Base-by-base conservation (phyloP, 1,140 invertebrate species). In the Drosophila kikkawai region DNA sequence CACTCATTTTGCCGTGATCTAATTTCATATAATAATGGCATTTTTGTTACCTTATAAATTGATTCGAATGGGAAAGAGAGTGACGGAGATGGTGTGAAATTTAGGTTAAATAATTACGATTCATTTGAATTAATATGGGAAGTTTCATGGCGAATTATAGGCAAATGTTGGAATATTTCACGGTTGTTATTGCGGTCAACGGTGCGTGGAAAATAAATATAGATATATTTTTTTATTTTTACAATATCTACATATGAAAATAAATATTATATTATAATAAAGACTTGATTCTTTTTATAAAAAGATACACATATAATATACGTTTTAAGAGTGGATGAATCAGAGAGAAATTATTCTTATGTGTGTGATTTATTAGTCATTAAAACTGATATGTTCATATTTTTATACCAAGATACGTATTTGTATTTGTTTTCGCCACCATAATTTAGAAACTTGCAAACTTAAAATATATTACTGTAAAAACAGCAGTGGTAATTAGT, bases 21-120 rank as follows among this genome's bases (percentile, higher is more conserved):
- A 69, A 71, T 71, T 71, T 71, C 50, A 45, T 39, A 34, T 55
- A 55, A 37, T 69, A 47, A 57, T 45, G 19, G 15, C 42, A 47
- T 65, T 65, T 58, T 58, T 65, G 51, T 69, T 69, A 69, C 50
- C 34, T 57, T 69, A 57, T 57, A 71, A 44, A 39, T 65, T 65
- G 17, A 34, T 39, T 57, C 22, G 51, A 39, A 44, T 57, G 36
- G 11, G 2, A 39, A 32, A 48, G 26, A 36, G 26, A 6, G 36
- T 41, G 44, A 41, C 32, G 36, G 34, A 69, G 44, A 41, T 70
- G 50, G 51, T 73, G 44, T 70, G 69, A 73, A 73, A 73, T 71
- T 71, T 42, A 41, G 53, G 51, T 71, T 48, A 50, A 59, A n/a
- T 70, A 48, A 42, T 36, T 57, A 36, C 53, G 36, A 36, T 42